phyloP scores from a whole-genome alignment of 2,888 invertebrate species.

The Galeruca laticollis region DNA sequence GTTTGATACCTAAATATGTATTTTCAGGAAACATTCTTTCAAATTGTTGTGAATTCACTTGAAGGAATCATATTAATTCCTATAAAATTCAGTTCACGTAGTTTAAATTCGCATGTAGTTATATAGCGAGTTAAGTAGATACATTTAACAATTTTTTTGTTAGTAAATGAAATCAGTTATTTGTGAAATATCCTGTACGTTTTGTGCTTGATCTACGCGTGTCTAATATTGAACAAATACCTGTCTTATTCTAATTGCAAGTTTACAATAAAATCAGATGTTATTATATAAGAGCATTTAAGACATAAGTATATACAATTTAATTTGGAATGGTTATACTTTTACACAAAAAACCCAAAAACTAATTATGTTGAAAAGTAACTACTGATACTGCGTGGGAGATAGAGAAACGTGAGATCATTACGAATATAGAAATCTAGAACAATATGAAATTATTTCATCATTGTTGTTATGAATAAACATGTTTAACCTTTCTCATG shows the following conservation, averaged over 20 bases:
- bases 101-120: no score
- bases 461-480: not conserved
- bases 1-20: no score
- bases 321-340: no score
- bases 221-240: not conserved
- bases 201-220: not conserved
- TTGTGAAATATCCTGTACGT: no score
- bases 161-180: no score
- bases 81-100: no score
- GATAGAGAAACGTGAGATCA: not conserved
- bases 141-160: no score
- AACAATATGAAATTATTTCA: not conserved
- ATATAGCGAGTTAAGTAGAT: no score
- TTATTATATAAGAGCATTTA: not conserved
- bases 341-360: not conserved
- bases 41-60: no score
- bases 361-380: not conserved
- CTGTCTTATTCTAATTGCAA: not conserved
- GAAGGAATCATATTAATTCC: no score
- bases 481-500: not conserved
- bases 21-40: no score
- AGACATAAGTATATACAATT: not conserved
- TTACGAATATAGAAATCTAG: constrained; percentile 1
- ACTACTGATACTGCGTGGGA: not conserved
- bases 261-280: not conserved